Base-by-base conservation (phyloP, 2,113 vertebrate genomes). In the Oncorhynchus mykiss region DNA sequence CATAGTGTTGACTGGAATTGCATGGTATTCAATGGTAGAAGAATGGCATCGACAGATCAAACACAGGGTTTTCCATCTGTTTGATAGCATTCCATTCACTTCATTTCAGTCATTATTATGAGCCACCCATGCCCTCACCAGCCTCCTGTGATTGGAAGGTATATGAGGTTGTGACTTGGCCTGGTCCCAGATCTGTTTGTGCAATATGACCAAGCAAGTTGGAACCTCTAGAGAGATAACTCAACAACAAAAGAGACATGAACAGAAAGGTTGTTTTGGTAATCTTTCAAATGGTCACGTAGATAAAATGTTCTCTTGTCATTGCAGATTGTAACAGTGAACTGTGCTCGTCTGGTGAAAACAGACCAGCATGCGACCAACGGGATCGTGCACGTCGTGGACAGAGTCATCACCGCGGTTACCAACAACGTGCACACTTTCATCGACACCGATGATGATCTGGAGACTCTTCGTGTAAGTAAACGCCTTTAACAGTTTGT, bases 331-430 rank as follows among this genome's bases (percentile, higher is more conserved):
- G 94, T 99, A 62, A 99, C 98, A 0, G 96, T 99, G 78, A 99
- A 99, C 91, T 99, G 97, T 22, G 97, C 97, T n/a, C 93, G 98
- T 68, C 92, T 99, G 60, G 82, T 99, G 86, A 98, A 98, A 87
- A 96, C 98, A 0, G 97, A 99, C 90, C 97, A 99, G 74, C 96
- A 98, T 0, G 96, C 98, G 18, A 98, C 97, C 82, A 99, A 99
- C 0, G 98, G 98, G 0, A 97, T 99, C 27, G 98, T 99, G 5
- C 98, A 99, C 0, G 94, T 99, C 71, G 96, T 99, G 0, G 97
- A 99, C 81, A 95, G 96, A 45, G 98, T 99, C 88, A 98, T 99
- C 6, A 95, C 96, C 8, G 97, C 97, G 66, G 72, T 96, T 11
- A 95, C 95, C 18, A 97, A 95, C 90, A 93, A 87, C 73, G 93